Percentiles rank a stretch among this genome's conserved stretches.
These are phyloP conservation scores for Uria lomvia DNA, from an alignment of 2,113 vertebrate genomes.

Conservation along the genomic window DNA sequence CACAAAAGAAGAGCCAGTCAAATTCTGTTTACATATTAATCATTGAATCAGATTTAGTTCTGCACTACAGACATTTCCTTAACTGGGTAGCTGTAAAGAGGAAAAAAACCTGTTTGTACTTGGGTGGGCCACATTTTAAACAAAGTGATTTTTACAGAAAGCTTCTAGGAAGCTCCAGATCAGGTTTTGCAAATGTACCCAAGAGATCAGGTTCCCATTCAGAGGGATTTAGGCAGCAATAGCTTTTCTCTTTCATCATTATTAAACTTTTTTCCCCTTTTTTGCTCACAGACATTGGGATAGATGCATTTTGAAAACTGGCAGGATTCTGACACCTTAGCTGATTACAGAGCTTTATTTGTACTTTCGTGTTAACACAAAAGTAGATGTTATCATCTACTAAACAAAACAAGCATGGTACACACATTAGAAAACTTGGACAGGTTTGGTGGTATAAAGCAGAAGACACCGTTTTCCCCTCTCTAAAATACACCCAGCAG, in stretches of 20 bases:
- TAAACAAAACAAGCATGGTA: not conserved
- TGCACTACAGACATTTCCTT: not conserved
- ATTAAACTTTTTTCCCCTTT: not conserved
- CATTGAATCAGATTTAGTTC: constrained; percentile 36
- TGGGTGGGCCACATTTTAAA: not conserved
- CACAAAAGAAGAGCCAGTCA: constrained; percentile 59
- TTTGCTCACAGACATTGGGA: not conserved
- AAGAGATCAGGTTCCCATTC: not conserved
- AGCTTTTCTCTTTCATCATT: not conserved
- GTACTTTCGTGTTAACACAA: not conserved
- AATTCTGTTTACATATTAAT: constrained; percentile 73
- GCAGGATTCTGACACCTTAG: not conserved
- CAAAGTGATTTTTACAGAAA: not conserved
- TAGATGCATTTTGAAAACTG: not conserved
- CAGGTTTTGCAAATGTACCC: not conserved
- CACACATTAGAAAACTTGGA: not conserved
- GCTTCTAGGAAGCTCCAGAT: not conserved
- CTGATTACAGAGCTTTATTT: not conserved
- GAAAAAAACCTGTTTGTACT: not conserved
- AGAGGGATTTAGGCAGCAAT: not conserved
- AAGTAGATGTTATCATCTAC: not conserved
- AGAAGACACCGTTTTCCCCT: not conserved
- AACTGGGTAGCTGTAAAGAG: not conserved
- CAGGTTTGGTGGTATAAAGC: not conserved
- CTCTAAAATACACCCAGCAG: not conserved